Percentiles rank a stretch among this genome's conserved stretches.
Evolutionary conservation across 53 echinoderm and acorn worm genomes (phyloP).

Genomic region (Astropecten irregularis): DNA sequence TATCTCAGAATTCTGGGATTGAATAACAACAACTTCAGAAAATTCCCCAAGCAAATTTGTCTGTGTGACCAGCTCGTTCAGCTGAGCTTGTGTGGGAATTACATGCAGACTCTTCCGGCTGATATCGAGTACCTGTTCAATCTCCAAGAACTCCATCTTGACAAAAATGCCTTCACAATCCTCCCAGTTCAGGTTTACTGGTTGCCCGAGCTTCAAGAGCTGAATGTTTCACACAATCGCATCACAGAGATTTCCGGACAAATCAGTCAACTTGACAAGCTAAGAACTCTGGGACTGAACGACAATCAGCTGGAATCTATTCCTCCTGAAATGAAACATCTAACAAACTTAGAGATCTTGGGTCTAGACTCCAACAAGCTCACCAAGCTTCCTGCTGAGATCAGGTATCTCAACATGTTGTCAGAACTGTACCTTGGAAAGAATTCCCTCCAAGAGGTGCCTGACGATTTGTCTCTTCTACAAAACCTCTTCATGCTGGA

Average conservation of each 20-base stretch:
- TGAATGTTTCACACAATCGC: conserved; percentile 78
- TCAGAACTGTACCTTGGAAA: conserved; percentile 74
- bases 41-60: conserved; percentile 85
- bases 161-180: conserved; percentile 78
- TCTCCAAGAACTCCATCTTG: conserved; percentile 70
- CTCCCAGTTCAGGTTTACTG: conserved; percentile 94
- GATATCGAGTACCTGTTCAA: conserved; percentile 92
- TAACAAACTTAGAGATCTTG: conserved; percentile 64
- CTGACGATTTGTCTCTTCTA: conserved; percentile 82
- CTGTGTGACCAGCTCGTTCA: conserved; percentile 77
- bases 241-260: conserved; percentile 82
- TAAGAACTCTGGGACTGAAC: conserved; percentile 74
- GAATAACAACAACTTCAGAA: conserved; percentile 72
- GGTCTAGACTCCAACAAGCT: conserved; percentile 73
- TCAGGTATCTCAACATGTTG: conserved; percentile 66
- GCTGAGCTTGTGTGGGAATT: conserved; percentile 83
- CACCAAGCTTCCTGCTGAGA: conserved; percentile 54
- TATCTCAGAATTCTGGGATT: conserved; percentile 68
- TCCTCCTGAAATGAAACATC: conserved; percentile 62
- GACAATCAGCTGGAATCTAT: conserved; percentile 69
- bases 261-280: conserved; percentile 74
- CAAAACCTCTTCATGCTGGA: conserved; percentile 73
- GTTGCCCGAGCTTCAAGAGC: conserved; percentile 90
- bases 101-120: conserved; percentile 83
- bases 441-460: conserved; percentile 68